Evolutionary conservation across 2,888 invertebrate genomes (phyloP), one percentile per base, ranked within the genome.

Genomic region (Lasioglossum oenotherae): DNA sequence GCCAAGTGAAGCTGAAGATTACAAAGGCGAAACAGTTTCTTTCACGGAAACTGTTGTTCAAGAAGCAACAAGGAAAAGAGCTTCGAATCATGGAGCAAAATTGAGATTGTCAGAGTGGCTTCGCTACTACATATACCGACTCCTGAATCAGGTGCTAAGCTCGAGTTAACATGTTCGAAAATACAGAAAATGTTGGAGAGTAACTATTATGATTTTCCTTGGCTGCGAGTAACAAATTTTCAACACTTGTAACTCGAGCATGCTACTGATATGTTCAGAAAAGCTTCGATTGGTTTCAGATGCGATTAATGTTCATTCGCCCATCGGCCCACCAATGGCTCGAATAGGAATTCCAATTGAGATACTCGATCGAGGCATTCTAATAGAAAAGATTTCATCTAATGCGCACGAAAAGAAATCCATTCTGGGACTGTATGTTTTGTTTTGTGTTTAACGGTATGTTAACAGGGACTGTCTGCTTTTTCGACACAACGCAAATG

Each of bases 381-480:
- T 64, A 31, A n/a, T 16, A 64, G 64, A 64, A 31, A 64, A 57
- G 31, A 19, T 64, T 35, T 35, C 64, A 3, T 8, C 64, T 19
- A 64, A 64, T 31, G 16, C 31, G 64, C 6, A 1, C 14, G 31
- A 64, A 64, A 31, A 16, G 3, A 64, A 64, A 31, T 0, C 31
- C 31, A 35, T 35, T 31, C 31, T 16, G 31, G 16, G 19, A 64
- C 19, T 31, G 31, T 31, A 31, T n/a, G 10, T 57, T 53, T 57
- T 57, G 12, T 12, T 14, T 57, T n/a, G 57, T n/a, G 4, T 4
- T 10, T 4, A 12, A 57, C n/a, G n/a, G n/a, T 2, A n/a, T n/a
- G n/a, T 57, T n/a, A 57, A 53, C 57, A 57, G n/a, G n/a, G n/a
- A 57, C 57, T n/a, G n/a, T 57, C n/a, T 57, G n/a, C n/a, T 57